phyloP scores from a whole-genome alignment of 2,113 vertebrate genomes.

The Hylia prasina region DNA sequence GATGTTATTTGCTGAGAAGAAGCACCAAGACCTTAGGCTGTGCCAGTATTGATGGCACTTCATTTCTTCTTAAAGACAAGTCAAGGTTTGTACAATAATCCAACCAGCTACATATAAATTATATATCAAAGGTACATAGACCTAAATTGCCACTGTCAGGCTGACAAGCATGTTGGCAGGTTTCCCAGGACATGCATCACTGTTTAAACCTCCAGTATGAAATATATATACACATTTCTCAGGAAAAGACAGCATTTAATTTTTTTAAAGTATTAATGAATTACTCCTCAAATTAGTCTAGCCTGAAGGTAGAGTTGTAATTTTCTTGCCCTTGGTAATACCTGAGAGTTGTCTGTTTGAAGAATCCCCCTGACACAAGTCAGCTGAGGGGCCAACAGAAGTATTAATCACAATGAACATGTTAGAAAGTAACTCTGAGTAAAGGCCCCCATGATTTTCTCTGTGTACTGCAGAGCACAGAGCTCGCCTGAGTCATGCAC shows the following conservation, averaged over 20 bases:
- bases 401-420: not conserved
- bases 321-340: not conserved
- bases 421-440: not conserved
- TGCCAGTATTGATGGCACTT: conserved; percentile 1
- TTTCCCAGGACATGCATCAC: conserved; percentile 28
- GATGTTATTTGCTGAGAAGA: conserved; percentile 21
- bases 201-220: conserved; percentile 6
- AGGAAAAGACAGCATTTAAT: not conserved
- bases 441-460: fast-evolving
- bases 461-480: not conserved
- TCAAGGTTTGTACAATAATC: conserved; percentile 41
- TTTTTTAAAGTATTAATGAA: not conserved
- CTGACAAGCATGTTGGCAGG: conserved; percentile 27
- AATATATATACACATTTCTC: not conserved
- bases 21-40: conserved; percentile 13
- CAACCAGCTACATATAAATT: conserved; percentile 32
- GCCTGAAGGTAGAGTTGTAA: conserved; percentile 2
- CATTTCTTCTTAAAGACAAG: conserved; percentile 41
- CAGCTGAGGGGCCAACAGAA: not conserved
- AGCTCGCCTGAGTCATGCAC: fast-evolving
- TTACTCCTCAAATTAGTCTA: conserved; percentile 33
- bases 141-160: conserved; percentile 46
- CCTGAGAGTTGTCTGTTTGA: not conserved
- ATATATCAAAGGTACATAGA: conserved; percentile 38
- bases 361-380: not conserved